Evolutionary conservation across 2,113 vertebrate genomes (phyloP).

Genomic region (Alouatta palliata): DNA sequence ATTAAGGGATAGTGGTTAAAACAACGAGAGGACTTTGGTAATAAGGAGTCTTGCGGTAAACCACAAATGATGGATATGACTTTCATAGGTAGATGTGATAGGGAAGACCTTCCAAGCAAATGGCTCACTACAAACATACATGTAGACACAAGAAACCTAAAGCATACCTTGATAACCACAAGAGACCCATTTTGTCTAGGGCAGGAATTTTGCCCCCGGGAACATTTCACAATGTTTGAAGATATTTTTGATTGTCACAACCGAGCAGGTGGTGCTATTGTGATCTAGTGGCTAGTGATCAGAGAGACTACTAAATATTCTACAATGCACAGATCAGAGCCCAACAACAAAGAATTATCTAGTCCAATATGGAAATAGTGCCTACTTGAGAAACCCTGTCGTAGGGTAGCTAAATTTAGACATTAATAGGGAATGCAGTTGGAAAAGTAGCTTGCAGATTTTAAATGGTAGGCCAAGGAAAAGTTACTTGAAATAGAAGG

Average conservation of each 20-base stretch:
- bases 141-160: not conserved
- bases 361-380: not conserved
- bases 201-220: not conserved
- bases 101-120: not conserved
- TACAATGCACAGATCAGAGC: not conserved
- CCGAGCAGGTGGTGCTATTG: not conserved
- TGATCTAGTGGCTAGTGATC: not conserved
- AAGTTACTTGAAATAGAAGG: not conserved
- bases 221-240: not conserved
- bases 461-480: not conserved
- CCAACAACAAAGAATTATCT: not conserved
- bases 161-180: not conserved
- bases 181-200: not conserved
- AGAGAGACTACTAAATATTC: not conserved
- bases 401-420: not conserved
- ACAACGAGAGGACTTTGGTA: not conserved
- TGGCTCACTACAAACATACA: no score
- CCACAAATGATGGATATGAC: not conserved
- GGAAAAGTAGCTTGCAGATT: not conserved
- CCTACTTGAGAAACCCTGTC: not conserved
- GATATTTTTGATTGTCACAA: not conserved
- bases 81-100: not conserved
- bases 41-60: not conserved
- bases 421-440: not conserved
- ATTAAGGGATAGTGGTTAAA: not conserved